These are phyloP conservation scores for Bujurquina vittata DNA, from an alignment of 2,113 vertebrate species.

Conservation along the genomic window DNA sequence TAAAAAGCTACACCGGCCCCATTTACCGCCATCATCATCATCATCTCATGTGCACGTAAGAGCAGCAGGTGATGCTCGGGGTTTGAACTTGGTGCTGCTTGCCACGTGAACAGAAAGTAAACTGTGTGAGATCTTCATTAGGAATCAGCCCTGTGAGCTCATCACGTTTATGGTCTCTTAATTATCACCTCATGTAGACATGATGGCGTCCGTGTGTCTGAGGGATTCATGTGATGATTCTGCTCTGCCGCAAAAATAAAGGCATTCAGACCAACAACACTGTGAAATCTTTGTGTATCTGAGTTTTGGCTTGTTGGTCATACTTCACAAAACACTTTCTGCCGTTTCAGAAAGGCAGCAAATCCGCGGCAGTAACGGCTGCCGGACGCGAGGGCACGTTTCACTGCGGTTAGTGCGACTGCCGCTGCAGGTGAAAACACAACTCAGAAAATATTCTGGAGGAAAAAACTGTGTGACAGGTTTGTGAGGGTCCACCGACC, in stretches of 20 bases:
- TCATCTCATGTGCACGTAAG: conserved; percentile 23
- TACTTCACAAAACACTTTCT: neutral
- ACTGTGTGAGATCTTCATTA: neutral
- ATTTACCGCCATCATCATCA: conserved; percentile 37
- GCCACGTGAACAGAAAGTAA: neutral
- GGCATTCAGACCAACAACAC: neutral
- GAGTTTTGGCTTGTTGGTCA: neutral
- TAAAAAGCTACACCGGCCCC: conserved; percentile 32
- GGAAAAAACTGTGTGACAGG: too few relatives aligned
- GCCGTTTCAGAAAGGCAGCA: neutral
- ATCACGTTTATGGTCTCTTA: neutral
- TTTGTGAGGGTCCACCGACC: neutral
- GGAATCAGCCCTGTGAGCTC: neutral
- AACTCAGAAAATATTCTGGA: neutral
- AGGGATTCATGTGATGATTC: rapidly evolving
- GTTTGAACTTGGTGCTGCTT: neutral
- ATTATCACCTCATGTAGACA: neutral
- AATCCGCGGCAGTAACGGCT: neutral
- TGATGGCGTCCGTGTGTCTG: neutral
- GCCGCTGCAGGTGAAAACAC: neutral
- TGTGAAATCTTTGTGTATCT: neutral
- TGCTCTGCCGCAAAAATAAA: neutral
- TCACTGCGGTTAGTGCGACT: neutral
- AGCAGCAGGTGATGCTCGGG: conserved; percentile 7
- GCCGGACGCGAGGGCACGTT: neutral